Percentiles rank a stretch among this genome's conserved stretches.
Evolutionary conservation across 2,888 invertebrate genomes (phyloP).

Genomic region (Drosophila austrosaltans): DNA sequence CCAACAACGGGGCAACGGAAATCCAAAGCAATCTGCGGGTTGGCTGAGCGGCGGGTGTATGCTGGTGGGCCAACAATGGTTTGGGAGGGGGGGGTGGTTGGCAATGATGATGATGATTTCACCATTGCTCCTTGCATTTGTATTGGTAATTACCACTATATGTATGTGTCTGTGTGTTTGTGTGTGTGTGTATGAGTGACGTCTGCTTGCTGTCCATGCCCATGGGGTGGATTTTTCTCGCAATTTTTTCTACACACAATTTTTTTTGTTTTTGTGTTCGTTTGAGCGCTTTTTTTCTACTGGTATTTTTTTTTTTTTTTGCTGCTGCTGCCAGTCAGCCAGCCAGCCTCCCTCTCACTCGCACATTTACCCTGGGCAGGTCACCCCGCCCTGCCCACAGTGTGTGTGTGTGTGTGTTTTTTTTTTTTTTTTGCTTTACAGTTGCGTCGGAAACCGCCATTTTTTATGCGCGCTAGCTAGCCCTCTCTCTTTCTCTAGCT

Average conservation of each 20-base stretch:
- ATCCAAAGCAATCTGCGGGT: constrained; percentile 43
- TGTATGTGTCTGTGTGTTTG: constrained; percentile 26
- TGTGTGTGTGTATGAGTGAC: constrained; percentile 53
- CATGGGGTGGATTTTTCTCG: constrained; percentile 67
- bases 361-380: constrained; percentile 36
- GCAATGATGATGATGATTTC: constrained; percentile 63
- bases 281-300: constrained; percentile 35
- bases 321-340: constrained; percentile 40
- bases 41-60: constrained; percentile 12
- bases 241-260: constrained; percentile 49
- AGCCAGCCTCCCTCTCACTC: constrained; percentile 37
- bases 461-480: constrained; percentile 70
- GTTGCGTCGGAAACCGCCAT: constrained; percentile 78
- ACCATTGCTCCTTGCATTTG: constrained; percentile 58
- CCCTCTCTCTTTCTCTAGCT: constrained; percentile 39
- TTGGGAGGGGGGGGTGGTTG: constrained; percentile 17
- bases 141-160: constrained; percentile 69
- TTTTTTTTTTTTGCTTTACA: constrained; percentile 49
- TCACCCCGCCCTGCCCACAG: constrained; percentile 20
- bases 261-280: constrained; percentile 64
- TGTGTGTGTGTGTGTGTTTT: constrained; percentile 12
- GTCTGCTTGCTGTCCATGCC: constrained; percentile 71
- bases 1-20: constrained; percentile 30
- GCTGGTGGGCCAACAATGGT: not conserved
- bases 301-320: constrained; percentile 46